phyloP scores from a whole-genome alignment of 2,797 vertebrate species.

The Chromis chromis region DNA sequence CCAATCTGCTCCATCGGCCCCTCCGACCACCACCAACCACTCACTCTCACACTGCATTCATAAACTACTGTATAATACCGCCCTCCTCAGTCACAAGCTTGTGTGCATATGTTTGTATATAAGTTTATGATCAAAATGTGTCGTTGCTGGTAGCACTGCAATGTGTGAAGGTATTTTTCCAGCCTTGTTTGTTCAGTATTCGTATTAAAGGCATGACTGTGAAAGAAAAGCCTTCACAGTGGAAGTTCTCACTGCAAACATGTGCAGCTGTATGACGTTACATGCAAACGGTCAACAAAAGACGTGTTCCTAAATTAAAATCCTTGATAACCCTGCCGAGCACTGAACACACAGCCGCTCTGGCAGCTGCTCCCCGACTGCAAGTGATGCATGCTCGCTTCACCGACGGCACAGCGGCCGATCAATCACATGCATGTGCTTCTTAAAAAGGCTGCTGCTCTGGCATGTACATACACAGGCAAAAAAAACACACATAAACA shows the following conservation, averaged over 20 bases:
- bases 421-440: conserved; percentile 45
- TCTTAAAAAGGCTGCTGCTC: background rate
- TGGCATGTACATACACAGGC: background rate
- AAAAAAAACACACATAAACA: background rate
- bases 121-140: background rate
- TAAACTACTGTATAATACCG: too few relatives aligned
- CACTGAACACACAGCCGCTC: conserved; percentile 4
- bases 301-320: background rate
- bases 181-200: background rate
- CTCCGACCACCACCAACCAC: too few relatives aligned
- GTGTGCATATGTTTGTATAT: background rate
- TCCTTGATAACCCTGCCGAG: conserved; percentile 2
- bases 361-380: conserved; percentile 22
- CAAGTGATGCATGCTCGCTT: conserved; percentile 26
- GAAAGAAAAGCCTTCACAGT: too few relatives aligned
- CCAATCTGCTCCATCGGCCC: too few relatives aligned
- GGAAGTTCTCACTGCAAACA: background rate
- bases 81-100: background rate
- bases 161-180: too few relatives aligned
- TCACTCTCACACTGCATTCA: too few relatives aligned
- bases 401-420: background rate
- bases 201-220: background rate
- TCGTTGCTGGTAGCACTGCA: too few relatives aligned
- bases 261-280: conserved; percentile 1
- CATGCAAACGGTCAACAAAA: conserved; percentile 16